phyloP scores from a whole-genome alignment of 2,797 vertebrate genomes.

The Pseudopleuronectes americanus region DNA sequence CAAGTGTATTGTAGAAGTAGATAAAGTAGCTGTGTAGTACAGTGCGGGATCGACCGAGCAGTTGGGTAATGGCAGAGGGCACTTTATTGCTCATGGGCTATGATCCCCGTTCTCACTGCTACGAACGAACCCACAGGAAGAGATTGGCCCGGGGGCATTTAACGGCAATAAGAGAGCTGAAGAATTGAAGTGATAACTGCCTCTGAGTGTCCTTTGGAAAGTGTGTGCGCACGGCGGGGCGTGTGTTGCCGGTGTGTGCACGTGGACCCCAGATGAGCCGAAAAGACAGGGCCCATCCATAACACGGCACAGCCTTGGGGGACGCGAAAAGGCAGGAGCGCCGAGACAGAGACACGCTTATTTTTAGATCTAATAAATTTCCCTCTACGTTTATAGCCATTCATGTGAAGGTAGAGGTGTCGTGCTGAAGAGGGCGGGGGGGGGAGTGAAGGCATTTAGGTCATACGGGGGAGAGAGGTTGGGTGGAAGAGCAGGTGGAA shows the following conservation, averaged over 20 bases:
- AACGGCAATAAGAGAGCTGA: conserved; percentile 53
- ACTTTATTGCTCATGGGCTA: conserved; percentile 53
- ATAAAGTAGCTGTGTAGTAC: conserved; percentile 41
- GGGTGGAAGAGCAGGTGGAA: conserved; percentile 35
- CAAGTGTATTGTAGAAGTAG: conserved; percentile 28
- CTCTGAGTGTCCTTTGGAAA: conserved; percentile 56
- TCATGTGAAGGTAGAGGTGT: conserved; percentile 22
- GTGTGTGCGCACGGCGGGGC: conserved; percentile 27
- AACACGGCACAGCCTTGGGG: conserved; percentile 68
- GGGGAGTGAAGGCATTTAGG: conserved; percentile 35
- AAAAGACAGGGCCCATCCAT: conserved; percentile 78
- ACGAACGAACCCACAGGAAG: conserved; percentile 47
- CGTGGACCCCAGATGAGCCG: conserved; percentile 57
- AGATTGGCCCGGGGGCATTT: conserved; percentile 49
- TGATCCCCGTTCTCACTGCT: conserved; percentile 35
- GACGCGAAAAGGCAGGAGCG: conserved; percentile 64
- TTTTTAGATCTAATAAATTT: conserved; percentile 85
- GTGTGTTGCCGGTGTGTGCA: conserved; percentile 28
- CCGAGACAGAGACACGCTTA: conserved; percentile 68
- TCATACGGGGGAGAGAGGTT: conserved; percentile 38
- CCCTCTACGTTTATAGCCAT: conserved; percentile 61
- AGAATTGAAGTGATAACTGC: conserved; percentile 63
- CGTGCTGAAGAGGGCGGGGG: neutral
- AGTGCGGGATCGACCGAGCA: conserved; percentile 48
- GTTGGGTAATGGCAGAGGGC: conserved; percentile 54